Base-by-base conservation (phyloP, 2,888 invertebrate species). In the Lasioglossum figueresi region DNA sequence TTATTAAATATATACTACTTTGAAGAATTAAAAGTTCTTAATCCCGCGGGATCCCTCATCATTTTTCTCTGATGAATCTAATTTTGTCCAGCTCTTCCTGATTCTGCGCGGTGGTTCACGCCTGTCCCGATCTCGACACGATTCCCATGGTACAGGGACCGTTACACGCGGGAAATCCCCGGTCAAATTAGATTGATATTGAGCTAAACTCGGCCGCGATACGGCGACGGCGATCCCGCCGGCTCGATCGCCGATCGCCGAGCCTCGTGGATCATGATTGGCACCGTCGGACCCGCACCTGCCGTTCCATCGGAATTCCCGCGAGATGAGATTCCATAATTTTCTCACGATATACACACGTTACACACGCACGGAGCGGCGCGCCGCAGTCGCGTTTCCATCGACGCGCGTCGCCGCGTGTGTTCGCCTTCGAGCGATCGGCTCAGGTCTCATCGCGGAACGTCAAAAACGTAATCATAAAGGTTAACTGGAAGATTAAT, bases 121-220 rank as follows among this genome's bases (percentile, higher is more conserved):
- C 79, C 84, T 80, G 80, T 85, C 80, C 56, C 68, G 84, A 85
- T 85, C 89, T 63, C 88, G 90, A 85, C 89, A 90, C 91, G 88
- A 74, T 91, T 91, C 91, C 90, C 91, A 91, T 88, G 88, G 70
- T 76, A 4, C 3, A 34, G 85, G 84, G 84, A 86, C 90, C 90
- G 90, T 90, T 90, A 90, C 34, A 73, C 83, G 79, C 63, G 85
- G 88, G 79, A 82, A 87, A 78, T 78, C 68, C 72, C 52, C 74
- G 82, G 76, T 88, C 86, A 86, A 90, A 88, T 90, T 89, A 86
- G 90, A 90, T 90, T 86, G 90, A 90, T 90, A 90, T 90, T 75
- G 84, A 88, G 86, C 82, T 76, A 84, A 88, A 90, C 85, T 88
- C 86, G 90, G 80, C 85, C 89, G 84, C 56, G 82, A 81, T 84